Conservation (phyloP, 2,797 vertebrate species). For the Leucoraja ocellata region DNA sequence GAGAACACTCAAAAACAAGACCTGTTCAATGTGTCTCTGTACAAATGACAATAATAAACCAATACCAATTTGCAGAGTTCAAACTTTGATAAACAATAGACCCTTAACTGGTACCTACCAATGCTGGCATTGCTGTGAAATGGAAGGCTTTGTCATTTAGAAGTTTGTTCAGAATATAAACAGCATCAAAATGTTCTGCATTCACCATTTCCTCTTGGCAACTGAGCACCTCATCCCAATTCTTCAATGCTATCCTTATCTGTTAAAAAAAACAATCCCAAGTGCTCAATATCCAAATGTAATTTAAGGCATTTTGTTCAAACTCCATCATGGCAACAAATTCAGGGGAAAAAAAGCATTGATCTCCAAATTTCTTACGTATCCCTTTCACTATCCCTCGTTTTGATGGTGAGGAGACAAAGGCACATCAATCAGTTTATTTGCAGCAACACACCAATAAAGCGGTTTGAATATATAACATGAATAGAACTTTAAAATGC, state of each 20-base stretch:
- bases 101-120: constrained; percentile 58
- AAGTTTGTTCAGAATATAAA: constrained; percentile 70
- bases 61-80: not conserved
- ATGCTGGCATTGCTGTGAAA: constrained; percentile 78
- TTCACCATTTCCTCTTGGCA: constrained; percentile 74
- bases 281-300: not conserved
- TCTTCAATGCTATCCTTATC: constrained; percentile 75
- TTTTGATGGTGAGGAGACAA: not conserved
- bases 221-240: constrained; percentile 73
- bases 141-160: constrained; percentile 70
- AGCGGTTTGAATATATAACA: not conserved
- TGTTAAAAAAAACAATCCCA: constrained; percentile 45
- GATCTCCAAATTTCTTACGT: not conserved
- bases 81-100: not conserved
- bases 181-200: constrained; percentile 74
- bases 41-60: too few species aligned
- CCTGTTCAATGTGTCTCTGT: too few species aligned
- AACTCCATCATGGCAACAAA: not conserved
- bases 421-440: not conserved
- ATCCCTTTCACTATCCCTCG: too few species aligned
- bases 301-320: not conserved
- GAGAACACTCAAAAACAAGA: too few species aligned
- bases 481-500: not conserved
- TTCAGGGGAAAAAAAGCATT: not conserved
- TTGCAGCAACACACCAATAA: not conserved